Percentiles rank a stretch among this genome's conserved stretches.
phyloP scores from a whole-genome alignment of 2,113 vertebrate species.

The Entosphenus tridentatus region DNA sequence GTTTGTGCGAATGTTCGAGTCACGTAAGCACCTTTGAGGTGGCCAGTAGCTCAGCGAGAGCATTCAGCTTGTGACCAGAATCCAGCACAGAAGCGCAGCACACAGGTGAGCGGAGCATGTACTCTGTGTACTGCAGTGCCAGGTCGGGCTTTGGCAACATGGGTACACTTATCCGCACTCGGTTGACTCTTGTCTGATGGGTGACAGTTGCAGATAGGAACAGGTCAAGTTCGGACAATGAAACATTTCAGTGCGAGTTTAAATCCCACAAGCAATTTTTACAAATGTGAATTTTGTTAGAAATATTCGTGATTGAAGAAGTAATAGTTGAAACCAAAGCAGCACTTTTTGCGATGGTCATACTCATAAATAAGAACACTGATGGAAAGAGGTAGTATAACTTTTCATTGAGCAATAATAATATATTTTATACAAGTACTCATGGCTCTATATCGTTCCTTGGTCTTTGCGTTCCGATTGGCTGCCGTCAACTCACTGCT shows the following conservation, averaged over 20 bases:
- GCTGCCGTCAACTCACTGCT: too few relatives aligned
- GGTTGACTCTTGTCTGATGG: conserved; percentile 10
- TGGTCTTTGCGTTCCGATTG: too few relatives aligned
- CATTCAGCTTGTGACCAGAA: conserved; percentile 24
- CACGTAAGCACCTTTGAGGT: not conserved
- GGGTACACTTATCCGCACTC: conserved; percentile 30
- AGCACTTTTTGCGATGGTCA: not conserved
- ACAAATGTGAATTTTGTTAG: not conserved
- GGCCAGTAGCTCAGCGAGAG: conserved; percentile 43
- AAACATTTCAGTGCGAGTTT: not conserved
- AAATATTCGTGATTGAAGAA: not conserved
- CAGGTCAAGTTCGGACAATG: conserved; percentile 17
- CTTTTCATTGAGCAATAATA: too few relatives aligned
- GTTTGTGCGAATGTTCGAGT: not conserved
- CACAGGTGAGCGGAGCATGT: conserved; percentile 33
- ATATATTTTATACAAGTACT: too few relatives aligned
- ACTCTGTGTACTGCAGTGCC: conserved; percentile 49
- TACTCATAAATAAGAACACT: too few relatives aligned
- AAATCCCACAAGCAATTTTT: not conserved
- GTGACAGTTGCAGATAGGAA: conserved; percentile 7
- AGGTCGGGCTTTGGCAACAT: conserved; percentile 39
- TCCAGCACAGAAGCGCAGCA: conserved; percentile 34
- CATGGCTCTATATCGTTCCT: too few relatives aligned
- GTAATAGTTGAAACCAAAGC: not conserved
- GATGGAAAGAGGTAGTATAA: too few relatives aligned